phyloP scores from a whole-genome alignment of 2,888 invertebrate genomes.

The Antitype chi region DNA sequence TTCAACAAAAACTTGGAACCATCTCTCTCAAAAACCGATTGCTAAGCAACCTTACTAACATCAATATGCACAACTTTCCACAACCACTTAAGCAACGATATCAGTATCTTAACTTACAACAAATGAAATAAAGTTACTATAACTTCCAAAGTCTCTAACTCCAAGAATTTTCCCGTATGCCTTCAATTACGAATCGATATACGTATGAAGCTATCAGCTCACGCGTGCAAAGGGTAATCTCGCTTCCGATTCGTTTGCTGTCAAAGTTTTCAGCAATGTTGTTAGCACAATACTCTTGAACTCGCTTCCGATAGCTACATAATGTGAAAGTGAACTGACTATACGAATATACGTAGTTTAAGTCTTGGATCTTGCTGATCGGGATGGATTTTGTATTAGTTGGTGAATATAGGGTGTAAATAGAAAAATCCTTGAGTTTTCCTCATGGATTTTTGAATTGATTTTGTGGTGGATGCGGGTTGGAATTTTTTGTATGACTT shows the following conservation, averaged over 20 bases:
- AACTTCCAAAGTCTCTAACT: slow-evolving; percentile 1
- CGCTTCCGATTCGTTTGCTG: slow-evolving; percentile 68
- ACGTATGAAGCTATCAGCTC: slow-evolving; percentile 63
- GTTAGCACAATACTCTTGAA: slow-evolving; percentile 70
- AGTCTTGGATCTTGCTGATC: slow-evolving; percentile 43
- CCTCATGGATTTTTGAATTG: slow-evolving; percentile 16
- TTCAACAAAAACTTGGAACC: too few species aligned
- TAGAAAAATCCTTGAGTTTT: slow-evolving; percentile 32
- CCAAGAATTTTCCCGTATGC: slow-evolving; percentile 5
- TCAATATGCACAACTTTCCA: slow-evolving; percentile 1
- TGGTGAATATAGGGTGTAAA: slow-evolving; percentile 45
- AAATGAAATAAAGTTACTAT: slow-evolving; percentile 22
- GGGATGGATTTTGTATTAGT: slow-evolving; percentile 38
- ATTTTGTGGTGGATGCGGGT: background rate
- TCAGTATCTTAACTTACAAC: slow-evolving; percentile 7
- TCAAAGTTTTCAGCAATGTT: slow-evolving; percentile 71
- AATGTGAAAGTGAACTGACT: slow-evolving; percentile 37
- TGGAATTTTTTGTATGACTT: background rate
- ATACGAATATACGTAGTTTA: slow-evolving; percentile 31
- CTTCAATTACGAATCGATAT: slow-evolving; percentile 43
- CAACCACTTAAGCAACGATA: slow-evolving; percentile 1
- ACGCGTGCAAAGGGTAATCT: slow-evolving; percentile 71
- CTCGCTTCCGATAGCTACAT: slow-evolving; percentile 37
- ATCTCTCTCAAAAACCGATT: slow-evolving; percentile 2
- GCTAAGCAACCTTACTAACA: background rate